Conservation (phyloP, 1,140 invertebrate genomes). For the Polypedilum vanderplanki region DNA sequence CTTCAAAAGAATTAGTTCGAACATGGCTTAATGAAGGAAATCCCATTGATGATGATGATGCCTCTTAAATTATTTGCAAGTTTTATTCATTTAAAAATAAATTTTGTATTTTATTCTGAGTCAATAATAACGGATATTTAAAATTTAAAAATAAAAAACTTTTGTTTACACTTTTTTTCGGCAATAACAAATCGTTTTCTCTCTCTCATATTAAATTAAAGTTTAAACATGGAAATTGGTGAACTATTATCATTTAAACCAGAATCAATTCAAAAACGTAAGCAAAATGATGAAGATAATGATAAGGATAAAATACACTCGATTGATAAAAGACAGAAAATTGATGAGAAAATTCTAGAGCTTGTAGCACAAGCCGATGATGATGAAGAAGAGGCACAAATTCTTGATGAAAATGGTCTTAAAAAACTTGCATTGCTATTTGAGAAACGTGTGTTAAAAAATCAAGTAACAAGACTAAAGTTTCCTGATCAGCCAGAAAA, state of each 20-base stretch:
- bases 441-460: conserved; percentile 89
- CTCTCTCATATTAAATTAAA: not conserved
- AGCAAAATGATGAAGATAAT: not conserved
- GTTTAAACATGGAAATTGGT: not conserved
- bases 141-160: no score
- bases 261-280: not conserved
- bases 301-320: not conserved
- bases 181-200: no score
- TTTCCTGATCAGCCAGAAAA: conserved; percentile 95
- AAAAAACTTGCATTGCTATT: conserved; percentile 86
- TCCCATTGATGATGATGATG: not conserved
- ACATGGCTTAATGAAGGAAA: conserved; percentile 34
- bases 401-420: conserved; percentile 77
- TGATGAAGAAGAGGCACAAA: conserved; percentile 68
- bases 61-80: no score
- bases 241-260: not conserved
- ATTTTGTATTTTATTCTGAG: no score
- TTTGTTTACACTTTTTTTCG: no score
- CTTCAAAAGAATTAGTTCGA: conserved; percentile 34
- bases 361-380: conserved; percentile 75
- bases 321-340: conserved; percentile 50
- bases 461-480: conserved; percentile 98
- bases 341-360: conserved; percentile 68
- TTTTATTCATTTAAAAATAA: no score
- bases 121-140: no score